These are phyloP conservation scores for Epistrophe eligans DNA, from an alignment of 2,888 invertebrate genomes.

Conservation along the genomic window DNA sequence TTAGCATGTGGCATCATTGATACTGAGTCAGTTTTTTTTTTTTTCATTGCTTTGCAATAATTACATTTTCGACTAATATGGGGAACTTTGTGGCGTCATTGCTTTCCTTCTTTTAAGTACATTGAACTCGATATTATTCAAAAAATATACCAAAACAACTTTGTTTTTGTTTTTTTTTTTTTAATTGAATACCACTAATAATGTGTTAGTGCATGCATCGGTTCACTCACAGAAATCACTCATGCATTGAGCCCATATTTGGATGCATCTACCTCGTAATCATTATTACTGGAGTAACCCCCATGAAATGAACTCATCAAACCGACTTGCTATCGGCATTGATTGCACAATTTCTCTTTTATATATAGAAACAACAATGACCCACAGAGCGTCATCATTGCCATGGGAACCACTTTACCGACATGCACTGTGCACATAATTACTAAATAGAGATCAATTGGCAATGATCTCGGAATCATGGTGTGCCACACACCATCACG, in stretches of 20 bases:
- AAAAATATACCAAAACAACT: not conserved
- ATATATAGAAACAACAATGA: conserved; percentile 11
- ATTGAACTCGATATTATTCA: not conserved
- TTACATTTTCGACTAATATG: no score
- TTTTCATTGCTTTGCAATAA: no score
- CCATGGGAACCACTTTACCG: conserved; percentile 30
- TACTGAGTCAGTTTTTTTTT: no score
- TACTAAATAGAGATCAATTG: conserved; percentile 43
- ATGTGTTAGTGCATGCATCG: conserved; percentile 62
- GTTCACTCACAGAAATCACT: conserved; percentile 43
- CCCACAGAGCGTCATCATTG: conserved; percentile 31
- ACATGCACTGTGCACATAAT: conserved; percentile 31
- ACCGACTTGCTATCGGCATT: not conserved
- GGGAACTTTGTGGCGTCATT: not conserved
- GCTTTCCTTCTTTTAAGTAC: not conserved
- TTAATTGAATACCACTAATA: conserved; percentile 8
- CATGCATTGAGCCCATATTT: conserved; percentile 44
- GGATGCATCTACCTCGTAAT: conserved; percentile 26
- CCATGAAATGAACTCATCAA: not conserved
- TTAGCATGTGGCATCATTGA: no score
- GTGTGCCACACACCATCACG: conserved; percentile 16
- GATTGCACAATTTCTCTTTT: conserved; percentile 19
- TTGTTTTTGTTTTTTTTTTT: not conserved
- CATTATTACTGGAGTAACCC: conserved; percentile 5
- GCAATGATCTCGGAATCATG: conserved; percentile 29